Evolutionary conservation across 2,113 vertebrate genomes (phyloP), one percentile per base, ranked within the genome.

Genomic region (Pardalotus punctatus): DNA sequence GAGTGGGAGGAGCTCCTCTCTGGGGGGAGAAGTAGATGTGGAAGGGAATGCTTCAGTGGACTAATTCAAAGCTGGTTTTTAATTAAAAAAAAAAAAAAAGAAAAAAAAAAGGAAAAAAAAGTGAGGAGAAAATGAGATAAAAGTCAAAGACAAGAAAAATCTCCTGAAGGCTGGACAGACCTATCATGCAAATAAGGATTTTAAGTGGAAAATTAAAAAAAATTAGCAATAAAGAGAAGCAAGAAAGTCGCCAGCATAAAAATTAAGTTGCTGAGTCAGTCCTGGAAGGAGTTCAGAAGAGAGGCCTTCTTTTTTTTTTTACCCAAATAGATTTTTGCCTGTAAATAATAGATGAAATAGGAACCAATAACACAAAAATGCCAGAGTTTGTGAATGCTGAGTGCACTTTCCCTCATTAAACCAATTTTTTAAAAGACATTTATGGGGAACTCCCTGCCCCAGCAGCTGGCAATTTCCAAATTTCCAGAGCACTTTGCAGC

Each of bases 91-190:
- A 77, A 35, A 45, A 43, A 62, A 72, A 38, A 48, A 10, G 22
- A 62, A 36, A 8, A 33, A 33, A 43, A 62, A 72, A 38, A 48
- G 19, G 22, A 62, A 36, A 8, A 33, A 33, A n/a, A 65, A 53
- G 14, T 23, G 42, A 86, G 61, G 64, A 57, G 29, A 86, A 50
- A 96, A 86, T 72, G 93, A 96, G 98, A 98, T 98, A 95, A 97
- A 97, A 98, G 95, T 95, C 82, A 97, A 96, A 98, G 97, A 97
- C 97, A 97, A 97, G 97, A 87, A 96, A 91, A 97, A 95, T 94
- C 53, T 90, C 94, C 97, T 97, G 51, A 88, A 95, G 97, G 97
- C 96, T 97, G 96, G 79, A 85, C 86, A 95, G 94, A 78, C 69
- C 65, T 94, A 94, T 97, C 95, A 86, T 70, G 90, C 92, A 96